Evolutionary conservation across 2,888 invertebrate species (phyloP), one percentile per base, ranked within the genome.

Genomic region (Megalurothrips usitatus): DNA sequence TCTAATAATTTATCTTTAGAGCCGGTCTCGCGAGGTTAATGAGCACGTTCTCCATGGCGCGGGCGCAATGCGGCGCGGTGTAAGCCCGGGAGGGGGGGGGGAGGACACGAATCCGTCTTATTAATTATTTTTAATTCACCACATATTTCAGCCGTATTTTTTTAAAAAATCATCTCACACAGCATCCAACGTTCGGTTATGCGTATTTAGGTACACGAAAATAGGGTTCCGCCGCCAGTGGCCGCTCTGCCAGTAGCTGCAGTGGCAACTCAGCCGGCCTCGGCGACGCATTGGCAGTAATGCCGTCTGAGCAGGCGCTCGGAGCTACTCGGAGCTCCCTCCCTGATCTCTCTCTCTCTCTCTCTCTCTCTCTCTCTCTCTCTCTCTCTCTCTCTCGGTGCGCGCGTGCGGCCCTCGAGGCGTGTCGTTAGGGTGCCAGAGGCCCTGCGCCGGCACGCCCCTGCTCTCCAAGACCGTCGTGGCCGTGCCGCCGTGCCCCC

Each of bases 361-460:
- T 49, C 52, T 17, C 52, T 17, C 6, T 17, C 52, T 6, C 63
- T 12, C n/a, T n/a, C n/a, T 11, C 19, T 23, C n/a, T n/a, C n/a
- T 19, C n/a, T 17, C 11, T 9, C n/a, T 23, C n/a, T 6, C 23
- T 12, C 11, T 26, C 68, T 6, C 17, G 14, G 19, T n/a, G 26
- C 23, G 68, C 68, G 68, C 26, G 68, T 26, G 68, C 68, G 10
- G 26, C 68, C n/a, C 68, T 75, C 23, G 26, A 26, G 68, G 68
- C 68, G 23, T 75, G 23, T 75, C 68, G 23, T 75, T 75, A 75
- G 68, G 23, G 68, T 23, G 23, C 68, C 6, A 23, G 12, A 26
- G 23, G 68, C 68, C 10, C 68, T 75, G 68, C 68, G 68, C 68
- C 23, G 12, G 68, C 68, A 75, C 68, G 68, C 68, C 26, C 68